Conservation (phyloP, 1,140 invertebrate species). For the Aphidius gifuensis region DNA sequence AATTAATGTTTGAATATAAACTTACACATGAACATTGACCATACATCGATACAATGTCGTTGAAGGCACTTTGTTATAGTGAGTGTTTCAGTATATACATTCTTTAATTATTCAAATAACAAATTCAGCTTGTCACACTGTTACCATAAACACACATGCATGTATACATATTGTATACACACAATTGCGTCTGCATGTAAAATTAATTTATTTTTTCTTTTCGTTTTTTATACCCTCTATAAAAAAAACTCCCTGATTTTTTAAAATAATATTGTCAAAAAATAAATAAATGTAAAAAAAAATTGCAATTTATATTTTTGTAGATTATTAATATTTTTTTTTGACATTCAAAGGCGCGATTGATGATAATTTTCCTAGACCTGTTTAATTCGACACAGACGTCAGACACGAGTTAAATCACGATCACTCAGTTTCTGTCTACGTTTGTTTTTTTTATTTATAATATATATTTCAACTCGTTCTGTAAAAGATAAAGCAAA, state of each 20-base stretch:
- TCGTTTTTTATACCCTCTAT: too few species aligned
- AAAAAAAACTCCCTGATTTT: too few species aligned
- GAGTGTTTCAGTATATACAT: conserved; percentile 38
- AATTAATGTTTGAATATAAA: conserved; percentile 14
- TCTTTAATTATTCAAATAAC: conserved; percentile 48
- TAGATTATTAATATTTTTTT: too few species aligned
- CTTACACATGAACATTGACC: too few species aligned
- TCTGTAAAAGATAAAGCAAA: conserved; percentile 14
- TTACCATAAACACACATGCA: not conserved
- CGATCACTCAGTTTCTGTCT: conserved; percentile 30
- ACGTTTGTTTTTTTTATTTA: conserved; percentile 34
- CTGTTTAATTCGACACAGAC: conserved; percentile 38
- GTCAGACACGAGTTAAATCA: conserved; percentile 32
- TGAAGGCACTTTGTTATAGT: conserved; percentile 19
- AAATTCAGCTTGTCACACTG: conserved; percentile 27
- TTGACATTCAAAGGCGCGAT: too few species aligned
- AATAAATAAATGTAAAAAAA: too few species aligned
- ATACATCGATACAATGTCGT: conserved; percentile 28
- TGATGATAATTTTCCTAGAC: conserved; percentile 35
- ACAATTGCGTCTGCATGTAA: too few species aligned
- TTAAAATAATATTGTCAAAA: too few species aligned
- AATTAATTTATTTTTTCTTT: too few species aligned
- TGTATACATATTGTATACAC: too few species aligned
- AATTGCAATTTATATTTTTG: too few species aligned
- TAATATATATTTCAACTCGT: too few species aligned